These are phyloP conservation scores for Notodonta dromedarius DNA, from an alignment of 2,888 invertebrate genomes.

Conservation along the genomic window DNA sequence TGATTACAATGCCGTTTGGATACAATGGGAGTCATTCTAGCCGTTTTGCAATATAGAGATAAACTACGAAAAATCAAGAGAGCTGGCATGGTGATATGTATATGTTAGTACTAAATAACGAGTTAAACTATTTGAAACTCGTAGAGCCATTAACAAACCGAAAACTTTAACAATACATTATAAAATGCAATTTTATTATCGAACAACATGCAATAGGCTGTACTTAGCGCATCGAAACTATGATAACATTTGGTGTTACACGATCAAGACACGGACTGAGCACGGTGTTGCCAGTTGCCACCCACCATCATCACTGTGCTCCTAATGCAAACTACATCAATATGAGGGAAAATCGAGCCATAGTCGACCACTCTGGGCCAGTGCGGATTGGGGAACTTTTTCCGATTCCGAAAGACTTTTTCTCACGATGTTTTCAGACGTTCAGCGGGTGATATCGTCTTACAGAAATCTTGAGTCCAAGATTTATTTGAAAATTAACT, in stretches of 20 bases:
- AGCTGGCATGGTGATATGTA: slow-evolving; percentile 8
- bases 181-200: slow-evolving; percentile 73
- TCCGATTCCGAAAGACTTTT: no score
- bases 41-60: no score
- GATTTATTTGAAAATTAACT: no score
- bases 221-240: slow-evolving; percentile 64
- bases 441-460: no score
- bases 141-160: background rate
- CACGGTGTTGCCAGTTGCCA: slow-evolving; percentile 25
- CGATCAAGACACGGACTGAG: slow-evolving; percentile 23
- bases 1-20: no score
- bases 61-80: no score
- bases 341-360: background rate
- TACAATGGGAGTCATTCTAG: no score
- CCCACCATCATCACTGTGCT: background rate
- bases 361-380: no score
- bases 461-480: no score
- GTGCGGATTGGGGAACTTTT: no score
- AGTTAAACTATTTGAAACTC: slow-evolving; percentile 11
- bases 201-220: slow-evolving; percentile 66
- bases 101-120: slow-evolving; percentile 17
- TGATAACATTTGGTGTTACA: slow-evolving; percentile 55
- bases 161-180: slow-evolving; percentile 34
- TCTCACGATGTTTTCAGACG: no score
- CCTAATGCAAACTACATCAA: slow-evolving; percentile 14